phyloP scores from a whole-genome alignment of 1,140 invertebrate species.

The Leptinotarsa undecemlineata region DNA sequence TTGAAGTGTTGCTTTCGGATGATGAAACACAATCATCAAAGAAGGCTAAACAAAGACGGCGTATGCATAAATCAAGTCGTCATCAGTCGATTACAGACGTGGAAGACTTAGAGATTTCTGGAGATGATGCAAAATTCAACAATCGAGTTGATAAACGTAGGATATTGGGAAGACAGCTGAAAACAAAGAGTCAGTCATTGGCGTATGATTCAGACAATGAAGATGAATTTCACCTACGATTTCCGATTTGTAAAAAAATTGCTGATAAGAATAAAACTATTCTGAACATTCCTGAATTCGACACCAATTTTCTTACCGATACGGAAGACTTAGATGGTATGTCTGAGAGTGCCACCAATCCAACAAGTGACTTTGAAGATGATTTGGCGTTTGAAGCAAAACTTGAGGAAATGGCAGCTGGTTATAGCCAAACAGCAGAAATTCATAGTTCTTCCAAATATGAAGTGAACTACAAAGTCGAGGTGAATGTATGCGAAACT shows the following conservation, averaged over 20 bases:
- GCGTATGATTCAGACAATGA: slow-evolving; percentile 40
- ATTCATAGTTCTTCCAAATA: not conserved
- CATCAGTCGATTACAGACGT: slow-evolving; percentile 56
- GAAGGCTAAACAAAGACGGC: slow-evolving; percentile 26
- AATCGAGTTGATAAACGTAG: slow-evolving; percentile 17
- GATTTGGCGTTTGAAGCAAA: slow-evolving; percentile 32
- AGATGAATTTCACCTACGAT: slow-evolving; percentile 30
- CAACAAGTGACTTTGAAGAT: slow-evolving; percentile 7
- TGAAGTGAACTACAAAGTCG: not conserved
- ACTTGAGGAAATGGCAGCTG: slow-evolving; percentile 32
- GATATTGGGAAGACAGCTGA: slow-evolving; percentile 12
- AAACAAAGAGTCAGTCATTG: slow-evolving; percentile 21
- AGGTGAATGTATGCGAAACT: not conserved
- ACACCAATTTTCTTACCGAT: slow-evolving; percentile 39
- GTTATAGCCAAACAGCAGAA: slow-evolving; percentile 30
- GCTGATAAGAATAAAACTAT: slow-evolving; percentile 27
- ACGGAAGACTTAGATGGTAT: slow-evolving; percentile 39
- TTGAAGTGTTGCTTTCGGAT: slow-evolving; percentile 47
- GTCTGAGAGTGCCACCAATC: slow-evolving; percentile 20
- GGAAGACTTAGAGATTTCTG: slow-evolving; percentile 58
- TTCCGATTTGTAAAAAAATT: slow-evolving; percentile 38
- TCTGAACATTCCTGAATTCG: slow-evolving; percentile 37
- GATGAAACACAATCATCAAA: slow-evolving; percentile 33
- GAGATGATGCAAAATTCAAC: slow-evolving; percentile 44
- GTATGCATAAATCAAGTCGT: slow-evolving; percentile 34